Evolutionary conservation across 2,888 invertebrate species (phyloP).

Genomic region (Hermaeophaga mercurialis): DNA sequence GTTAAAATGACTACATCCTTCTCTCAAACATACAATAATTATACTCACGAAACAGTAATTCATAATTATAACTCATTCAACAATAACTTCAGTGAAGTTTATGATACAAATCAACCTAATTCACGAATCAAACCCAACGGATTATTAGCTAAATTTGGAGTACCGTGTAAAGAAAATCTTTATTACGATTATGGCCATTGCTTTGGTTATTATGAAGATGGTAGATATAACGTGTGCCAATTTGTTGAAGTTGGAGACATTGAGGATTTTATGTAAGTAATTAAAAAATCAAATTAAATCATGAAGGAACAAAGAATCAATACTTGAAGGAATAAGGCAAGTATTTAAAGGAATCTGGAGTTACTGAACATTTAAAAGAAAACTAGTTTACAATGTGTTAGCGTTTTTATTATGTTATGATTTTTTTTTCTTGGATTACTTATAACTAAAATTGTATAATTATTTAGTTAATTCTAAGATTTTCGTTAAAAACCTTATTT

Average conservation of each 20-base stretch:
- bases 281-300: too few species aligned
- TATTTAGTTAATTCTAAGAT: too few species aligned
- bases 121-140: constrained; percentile 39
- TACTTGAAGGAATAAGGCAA: too few species aligned
- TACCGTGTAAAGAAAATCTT: constrained; percentile 45
- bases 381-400: too few species aligned
- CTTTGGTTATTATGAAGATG: constrained; percentile 66
- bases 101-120: not conserved
- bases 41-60: not conserved
- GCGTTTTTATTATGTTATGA: too few species aligned
- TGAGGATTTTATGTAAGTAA: constrained; percentile 79
- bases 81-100: not conserved
- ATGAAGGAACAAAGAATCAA: too few species aligned
- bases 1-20: not conserved
- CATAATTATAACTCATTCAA: not conserved
- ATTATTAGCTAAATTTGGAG: constrained; percentile 44
- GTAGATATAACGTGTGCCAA: constrained; percentile 66
- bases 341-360: too few species aligned
- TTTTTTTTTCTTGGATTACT: too few species aligned
- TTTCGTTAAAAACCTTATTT: too few species aligned
- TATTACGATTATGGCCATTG: constrained; percentile 71
- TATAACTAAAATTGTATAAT: too few species aligned
- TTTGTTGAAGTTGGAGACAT: constrained; percentile 71
- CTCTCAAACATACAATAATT: not conserved
- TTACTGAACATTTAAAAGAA: too few species aligned